Conservation (phyloP, 2,797 vertebrate genomes). For the Danio choprae region DNA sequence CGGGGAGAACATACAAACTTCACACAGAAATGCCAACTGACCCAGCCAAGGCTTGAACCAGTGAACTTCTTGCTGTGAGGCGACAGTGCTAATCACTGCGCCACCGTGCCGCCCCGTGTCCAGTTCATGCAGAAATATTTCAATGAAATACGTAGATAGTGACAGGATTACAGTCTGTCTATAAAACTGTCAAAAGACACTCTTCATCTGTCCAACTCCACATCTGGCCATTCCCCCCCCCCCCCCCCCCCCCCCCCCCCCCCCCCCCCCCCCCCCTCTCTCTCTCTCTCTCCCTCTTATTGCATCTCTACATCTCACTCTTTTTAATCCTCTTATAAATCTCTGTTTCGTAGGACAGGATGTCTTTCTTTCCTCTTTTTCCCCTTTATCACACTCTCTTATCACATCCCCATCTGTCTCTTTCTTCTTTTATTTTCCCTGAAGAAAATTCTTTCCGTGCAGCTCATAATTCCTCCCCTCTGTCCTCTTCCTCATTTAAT, state of each 20-base stretch:
- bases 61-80: no score
- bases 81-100: no score
- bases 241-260: background rate
- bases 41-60: no score
- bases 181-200: conserved; percentile 64
- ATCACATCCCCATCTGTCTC: conserved; percentile 20
- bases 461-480: conserved; percentile 19
- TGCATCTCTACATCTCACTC: no score
- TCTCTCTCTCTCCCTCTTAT: background rate
- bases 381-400: conserved; percentile 7
- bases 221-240: conserved; percentile 14
- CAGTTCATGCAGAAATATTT: conserved; percentile 3
- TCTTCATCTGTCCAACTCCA: conserved; percentile 47
- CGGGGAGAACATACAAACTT: no score
- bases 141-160: conserved; percentile 59
- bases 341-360: conserved; percentile 13
- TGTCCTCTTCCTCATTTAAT: conserved; percentile 12
- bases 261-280: no score
- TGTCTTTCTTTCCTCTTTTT: conserved; percentile 5
- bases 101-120: no score
- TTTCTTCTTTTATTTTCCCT: conserved; percentile 27
- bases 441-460: conserved; percentile 29
- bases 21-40: no score
- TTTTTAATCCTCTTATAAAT: conserved; percentile 30
- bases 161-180: conserved; percentile 71